Evolutionary conservation across 2,888 invertebrate genomes (phyloP).

Genomic region (Pterobdella sp.): DNA sequence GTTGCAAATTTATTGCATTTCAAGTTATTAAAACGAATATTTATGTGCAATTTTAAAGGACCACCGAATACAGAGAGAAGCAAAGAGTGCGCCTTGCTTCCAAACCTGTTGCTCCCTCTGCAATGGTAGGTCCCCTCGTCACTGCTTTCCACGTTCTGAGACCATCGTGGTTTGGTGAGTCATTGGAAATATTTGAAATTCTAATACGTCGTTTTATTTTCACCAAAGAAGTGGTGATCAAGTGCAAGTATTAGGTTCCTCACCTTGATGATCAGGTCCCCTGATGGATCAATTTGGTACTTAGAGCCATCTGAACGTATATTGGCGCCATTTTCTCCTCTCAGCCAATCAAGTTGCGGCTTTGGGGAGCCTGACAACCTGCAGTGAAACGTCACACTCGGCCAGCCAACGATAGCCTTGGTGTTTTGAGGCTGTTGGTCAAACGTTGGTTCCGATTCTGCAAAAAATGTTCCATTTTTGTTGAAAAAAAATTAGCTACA

Average conservation of each 20-base stretch:
- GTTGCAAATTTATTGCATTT: background rate
- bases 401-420: background rate
- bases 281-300: background rate
- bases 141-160: background rate
- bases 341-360: slow-evolving; percentile 12
- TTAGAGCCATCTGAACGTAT: background rate
- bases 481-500: no score
- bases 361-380: slow-evolving; percentile 6
- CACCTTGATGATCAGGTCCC: slow-evolving; percentile 9
- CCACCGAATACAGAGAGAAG: background rate
- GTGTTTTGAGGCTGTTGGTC: background rate
- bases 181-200: no score
- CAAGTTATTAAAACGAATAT: no score
- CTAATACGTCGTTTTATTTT: no score
- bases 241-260: background rate
- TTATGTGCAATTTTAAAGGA: no score
- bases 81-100: background rate
- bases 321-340: background rate
- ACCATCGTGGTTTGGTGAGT: no score
- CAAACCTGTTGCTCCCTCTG: slow-evolving; percentile 8
- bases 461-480: no score
- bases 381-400: background rate
- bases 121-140: slow-evolving; percentile 3
- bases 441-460: background rate
- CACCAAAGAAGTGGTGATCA: background rate